These are phyloP conservation scores for Chironomus riparius DNA, from an alignment of 2,888 invertebrate species.

Conservation along the genomic window DNA sequence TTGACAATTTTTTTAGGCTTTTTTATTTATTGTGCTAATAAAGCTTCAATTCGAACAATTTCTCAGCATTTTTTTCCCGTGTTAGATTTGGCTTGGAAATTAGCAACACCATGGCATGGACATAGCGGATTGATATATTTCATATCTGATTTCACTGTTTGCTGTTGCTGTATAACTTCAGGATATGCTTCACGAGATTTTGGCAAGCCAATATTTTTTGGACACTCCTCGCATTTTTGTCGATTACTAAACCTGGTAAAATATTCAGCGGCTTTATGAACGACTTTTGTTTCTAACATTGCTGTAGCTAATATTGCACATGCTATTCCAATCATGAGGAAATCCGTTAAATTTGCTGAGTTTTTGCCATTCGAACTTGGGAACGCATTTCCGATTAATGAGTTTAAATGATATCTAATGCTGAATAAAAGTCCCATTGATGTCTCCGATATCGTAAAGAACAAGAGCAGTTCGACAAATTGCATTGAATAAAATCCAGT, in stretches of 20 bases:
- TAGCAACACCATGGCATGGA: background rate
- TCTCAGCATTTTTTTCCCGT: background rate
- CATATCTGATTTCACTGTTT: background rate
- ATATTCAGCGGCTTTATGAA: background rate
- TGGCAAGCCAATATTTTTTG: background rate
- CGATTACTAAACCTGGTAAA: background rate
- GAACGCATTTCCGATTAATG: background rate
- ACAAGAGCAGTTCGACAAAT: background rate
- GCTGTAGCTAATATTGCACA: background rate
- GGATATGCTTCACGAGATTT: background rate
- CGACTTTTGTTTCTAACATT: background rate
- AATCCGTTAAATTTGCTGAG: background rate
- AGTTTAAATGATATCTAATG: background rate
- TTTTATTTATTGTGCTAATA: no score
- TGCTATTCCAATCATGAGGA: no score
- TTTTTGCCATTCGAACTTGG: background rate
- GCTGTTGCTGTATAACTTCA: background rate
- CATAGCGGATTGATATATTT: background rate
- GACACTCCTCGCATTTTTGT: background rate
- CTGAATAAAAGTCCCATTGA: background rate
- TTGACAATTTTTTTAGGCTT: no score
- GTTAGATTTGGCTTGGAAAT: no score
- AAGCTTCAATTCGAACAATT: no score
- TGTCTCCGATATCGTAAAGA: background rate
- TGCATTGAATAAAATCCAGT: background rate